Base-by-base conservation (phyloP, 2,797 vertebrate genomes). In the Setipinna tenuifilis region DNA sequence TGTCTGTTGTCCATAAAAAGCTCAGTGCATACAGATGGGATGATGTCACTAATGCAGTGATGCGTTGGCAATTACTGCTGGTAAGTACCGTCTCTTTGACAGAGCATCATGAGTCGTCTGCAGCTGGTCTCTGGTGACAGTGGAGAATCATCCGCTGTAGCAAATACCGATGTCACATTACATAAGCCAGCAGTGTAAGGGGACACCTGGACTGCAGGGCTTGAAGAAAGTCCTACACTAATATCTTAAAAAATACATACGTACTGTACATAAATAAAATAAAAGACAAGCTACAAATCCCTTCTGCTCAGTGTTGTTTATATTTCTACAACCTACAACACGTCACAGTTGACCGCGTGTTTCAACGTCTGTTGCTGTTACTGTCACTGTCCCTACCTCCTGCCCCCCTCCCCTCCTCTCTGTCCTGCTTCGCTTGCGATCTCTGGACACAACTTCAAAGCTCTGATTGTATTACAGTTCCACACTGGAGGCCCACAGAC, bases 391-490 rank as follows among this genome's bases (percentile, higher is more conserved):
- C 46, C 46, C 46, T 10, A 48, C 31, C 44, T 78, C 44, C 44
- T 75, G 68, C 1, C 19, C 31, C 19, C 31, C n/a, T 28, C 10
- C 21, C 82, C 28, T 21, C 35, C 19, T 2, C 44, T 25, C 3
- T 48, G 31, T 50, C 12, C 41, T 58, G 46, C 16, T 21, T 35
- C 84, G 31, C 59, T 46, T 46, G 19, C 71, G 7, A 44, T 82
- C 58, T 86, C 61, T 46, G 58, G 59, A 46, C 48, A 50, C 81
- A 46, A 46, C 59, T 57, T 78, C 84, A 68, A 25, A 48, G 68
- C 83, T 86, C 83, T 65, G 82, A 87, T 85, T 83, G 80, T 71
- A 82, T 87, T 88, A 84, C 85, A 57, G 57, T 82, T 75, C 31
- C 54, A 81, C 65, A 68, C 44, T 46, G 31, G 81, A 85, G 25